Conservation (phyloP, 2,888 invertebrate species). For the Steromphala cineraria region DNA sequence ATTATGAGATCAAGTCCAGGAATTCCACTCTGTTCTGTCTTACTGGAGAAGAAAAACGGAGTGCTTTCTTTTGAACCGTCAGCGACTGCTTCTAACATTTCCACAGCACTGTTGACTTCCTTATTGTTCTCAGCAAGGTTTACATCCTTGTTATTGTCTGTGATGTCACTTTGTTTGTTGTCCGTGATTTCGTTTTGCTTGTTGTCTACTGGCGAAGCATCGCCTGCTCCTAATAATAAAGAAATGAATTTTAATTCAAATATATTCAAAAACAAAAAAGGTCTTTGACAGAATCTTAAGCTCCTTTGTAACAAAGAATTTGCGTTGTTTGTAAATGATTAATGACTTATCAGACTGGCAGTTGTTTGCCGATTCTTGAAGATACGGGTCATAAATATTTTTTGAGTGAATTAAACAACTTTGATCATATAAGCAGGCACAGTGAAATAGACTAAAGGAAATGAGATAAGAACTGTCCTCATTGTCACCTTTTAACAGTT, state of each 20-base stretch:
- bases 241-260: no score
- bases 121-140: constrained; percentile 1
- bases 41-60: background rate
- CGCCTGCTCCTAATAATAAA: background rate
- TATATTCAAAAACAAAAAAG: no score
- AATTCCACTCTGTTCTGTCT: background rate
- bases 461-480: constrained; percentile 1
- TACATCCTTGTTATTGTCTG: constrained; percentile 7
- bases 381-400: no score
- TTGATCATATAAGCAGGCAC: no score
- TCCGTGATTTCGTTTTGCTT: constrained; percentile 23
- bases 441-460: background rate
- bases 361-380: no score
- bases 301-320: no score
- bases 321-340: no score
- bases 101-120: background rate
- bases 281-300: no score
- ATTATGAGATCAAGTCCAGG: constrained; percentile 19
- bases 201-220: background rate
- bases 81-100: background rate
- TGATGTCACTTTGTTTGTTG: constrained; percentile 22
- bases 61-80: background rate
- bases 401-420: no score
- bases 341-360: no score
- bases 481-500: background rate